Percentiles rank a stretch among this genome's conserved stretches.
Evolutionary conservation across 2,797 vertebrate genomes (phyloP).

Genomic region (Acanthurus leucopareius): DNA sequence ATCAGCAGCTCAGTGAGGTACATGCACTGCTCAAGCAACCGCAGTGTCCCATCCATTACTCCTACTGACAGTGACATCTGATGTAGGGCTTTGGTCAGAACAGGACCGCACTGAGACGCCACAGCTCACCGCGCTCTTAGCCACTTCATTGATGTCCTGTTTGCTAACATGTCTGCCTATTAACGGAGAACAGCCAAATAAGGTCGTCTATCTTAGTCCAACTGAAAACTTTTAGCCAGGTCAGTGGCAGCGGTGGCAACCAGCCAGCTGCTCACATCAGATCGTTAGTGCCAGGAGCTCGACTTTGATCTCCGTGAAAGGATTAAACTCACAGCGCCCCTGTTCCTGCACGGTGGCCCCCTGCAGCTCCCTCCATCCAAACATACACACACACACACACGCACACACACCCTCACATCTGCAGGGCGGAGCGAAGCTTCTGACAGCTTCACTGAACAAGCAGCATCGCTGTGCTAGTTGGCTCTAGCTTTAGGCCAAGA

Average conservation of each 20-base stretch:
- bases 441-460: slow-evolving; percentile 55
- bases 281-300: slow-evolving; percentile 51
- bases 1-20: too few species aligned
- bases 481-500: slow-evolving; percentile 55
- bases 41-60: too few species aligned
- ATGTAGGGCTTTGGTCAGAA: too few species aligned
- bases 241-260: slow-evolving; percentile 46
- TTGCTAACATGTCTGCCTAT: slow-evolving; percentile 48
- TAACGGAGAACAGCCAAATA: slow-evolving; percentile 42
- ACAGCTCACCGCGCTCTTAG: slow-evolving; percentile 27
- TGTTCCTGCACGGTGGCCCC: slow-evolving; percentile 36
- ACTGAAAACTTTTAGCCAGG: slow-evolving; percentile 61
- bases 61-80: too few species aligned
- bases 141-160: slow-evolving; percentile 39
- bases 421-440: slow-evolving; percentile 47
- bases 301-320: slow-evolving; percentile 73
- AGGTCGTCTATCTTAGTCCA: slow-evolving; percentile 60
- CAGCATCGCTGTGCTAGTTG: slow-evolving; percentile 29
- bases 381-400: slow-evolving; percentile 9
- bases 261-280: slow-evolving; percentile 53
- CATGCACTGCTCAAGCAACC: too few species aligned
- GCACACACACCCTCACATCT: slow-evolving; percentile 58
- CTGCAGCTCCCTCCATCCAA: slow-evolving; percentile 35
- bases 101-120: neutral
- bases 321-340: slow-evolving; percentile 50